Base-by-base conservation (phyloP, 53 echinoderm and acorn worm species). In the Luidia sarsii region DNA sequence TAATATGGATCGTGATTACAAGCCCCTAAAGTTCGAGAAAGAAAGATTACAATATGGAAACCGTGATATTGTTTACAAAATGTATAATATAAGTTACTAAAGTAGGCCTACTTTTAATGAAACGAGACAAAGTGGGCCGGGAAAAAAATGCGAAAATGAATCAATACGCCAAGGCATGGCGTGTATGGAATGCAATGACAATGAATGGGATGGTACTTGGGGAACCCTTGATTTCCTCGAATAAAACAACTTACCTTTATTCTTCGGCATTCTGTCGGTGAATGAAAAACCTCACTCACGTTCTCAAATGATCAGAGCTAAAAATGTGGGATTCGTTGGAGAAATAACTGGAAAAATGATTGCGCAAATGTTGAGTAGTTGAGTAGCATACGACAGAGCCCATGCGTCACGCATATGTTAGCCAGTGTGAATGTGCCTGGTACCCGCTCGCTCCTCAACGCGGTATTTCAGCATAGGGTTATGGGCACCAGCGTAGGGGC, bases 241-340 rank as follows among this genome's bases (percentile, higher is more conserved):
- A n/a, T n/a, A n/a, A 11, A 41, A 41, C 41, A 7, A 11, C 11
- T 72, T 55, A 72, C 72, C 72, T 72, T 72, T 72, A 72, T 72
- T 72, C 50, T 72, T 72, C 37, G 72, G 72, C 72, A 72, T 72
- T 23, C 55, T 72, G 29, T 29, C 15, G 56, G n/a, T 54, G 5
- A 13, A 38, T 19, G 21, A 21, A 43, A 43, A 4, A 18, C 23
- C 24, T 15, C 24, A 54, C 15, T 56, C 54, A 72, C 19, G 37
- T 56, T 11, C 56, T 56, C 39, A 0, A 22, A 37, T 0, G 28
- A 9, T 41, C 6, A 54, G 5, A 16, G 39, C 13, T 33, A 29
- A 20, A 63, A 63, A 63, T 33, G 24, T 36, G 22, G 20, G 5
- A 7, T 4, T 34, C 25, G 3, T 37, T 21, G n/a, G 24, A 55